Conservation (phyloP, 2,888 invertebrate species). For the Tanytarsus gracilentus region DNA sequence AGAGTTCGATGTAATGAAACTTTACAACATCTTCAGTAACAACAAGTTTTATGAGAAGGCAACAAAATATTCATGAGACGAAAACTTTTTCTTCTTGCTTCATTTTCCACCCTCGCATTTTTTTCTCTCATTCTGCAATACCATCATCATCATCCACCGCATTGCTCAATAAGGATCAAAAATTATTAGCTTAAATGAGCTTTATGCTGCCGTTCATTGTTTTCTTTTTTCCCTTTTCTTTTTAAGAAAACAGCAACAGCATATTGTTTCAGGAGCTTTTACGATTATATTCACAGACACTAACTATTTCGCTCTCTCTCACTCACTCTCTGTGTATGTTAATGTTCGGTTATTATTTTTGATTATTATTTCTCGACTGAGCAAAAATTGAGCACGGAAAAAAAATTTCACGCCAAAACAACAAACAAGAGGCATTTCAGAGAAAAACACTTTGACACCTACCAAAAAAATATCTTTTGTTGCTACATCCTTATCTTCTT, state of each 20-base stretch:
- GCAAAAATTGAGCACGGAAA: constrained; percentile 1
- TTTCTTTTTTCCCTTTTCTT: constrained; percentile 13
- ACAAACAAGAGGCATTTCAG: neutral
- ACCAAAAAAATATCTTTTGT: too few relatives aligned
- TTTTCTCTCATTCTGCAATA: neutral
- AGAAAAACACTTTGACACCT: too few relatives aligned
- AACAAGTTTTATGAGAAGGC: too few relatives aligned
- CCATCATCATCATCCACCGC: neutral
- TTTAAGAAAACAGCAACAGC: constrained; percentile 8
- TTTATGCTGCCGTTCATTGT: constrained; percentile 25
- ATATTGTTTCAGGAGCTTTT: constrained; percentile 25
- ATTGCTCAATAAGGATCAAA: constrained; percentile 27
- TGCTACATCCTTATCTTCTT: too few relatives aligned
- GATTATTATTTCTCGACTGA: constrained; percentile 20
- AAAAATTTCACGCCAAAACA: neutral
- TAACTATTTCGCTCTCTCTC: constrained; percentile 12
- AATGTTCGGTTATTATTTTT: constrained; percentile 28
- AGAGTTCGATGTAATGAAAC: too few relatives aligned
- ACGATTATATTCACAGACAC: constrained; percentile 24
- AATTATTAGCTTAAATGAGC: constrained; percentile 29
- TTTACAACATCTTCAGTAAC: too few relatives aligned
- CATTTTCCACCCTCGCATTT: neutral
- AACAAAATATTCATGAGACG: constrained; percentile 9
- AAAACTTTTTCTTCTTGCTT: constrained; percentile 12
- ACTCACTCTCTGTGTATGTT: constrained; percentile 2